phyloP scores from a whole-genome alignment of 2,888 invertebrate species.

The Clanis bilineata region DNA sequence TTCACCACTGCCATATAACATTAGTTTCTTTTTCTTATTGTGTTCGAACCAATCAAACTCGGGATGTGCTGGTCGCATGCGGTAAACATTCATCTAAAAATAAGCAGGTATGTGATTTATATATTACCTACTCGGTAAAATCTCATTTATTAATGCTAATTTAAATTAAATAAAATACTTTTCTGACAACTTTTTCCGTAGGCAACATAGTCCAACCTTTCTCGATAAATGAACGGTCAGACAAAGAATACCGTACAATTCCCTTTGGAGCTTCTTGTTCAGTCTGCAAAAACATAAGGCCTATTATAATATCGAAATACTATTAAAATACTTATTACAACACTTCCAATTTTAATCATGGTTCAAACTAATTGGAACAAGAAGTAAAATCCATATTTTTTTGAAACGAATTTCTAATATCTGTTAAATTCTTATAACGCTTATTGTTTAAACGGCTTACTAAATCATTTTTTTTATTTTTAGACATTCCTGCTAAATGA shows the following conservation, averaged over 20 bases:
- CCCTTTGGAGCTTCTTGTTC: conserved; percentile 52
- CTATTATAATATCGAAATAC: background rate
- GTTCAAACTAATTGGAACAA: too few species aligned
- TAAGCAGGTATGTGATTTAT: too few species aligned
- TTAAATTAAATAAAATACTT: conserved; percentile 42
- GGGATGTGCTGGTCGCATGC: conserved; percentile 70
- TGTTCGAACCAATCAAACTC: conserved; percentile 74
- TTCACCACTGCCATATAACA: conserved; percentile 64
- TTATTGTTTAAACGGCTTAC: background rate
- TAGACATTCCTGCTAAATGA: conserved; percentile 1
- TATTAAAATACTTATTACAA: too few species aligned
- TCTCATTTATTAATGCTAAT: too few species aligned
- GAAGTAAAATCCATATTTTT: too few species aligned
- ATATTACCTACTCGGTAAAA: too few species aligned
- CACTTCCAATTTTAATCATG: too few species aligned
- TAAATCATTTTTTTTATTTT: conserved; percentile 10
- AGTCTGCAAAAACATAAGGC: conserved; percentile 39
- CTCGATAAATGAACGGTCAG: conserved; percentile 67
- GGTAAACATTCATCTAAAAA: conserved; percentile 69
- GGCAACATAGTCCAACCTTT: conserved; percentile 76
- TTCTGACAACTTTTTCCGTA: conserved; percentile 71
- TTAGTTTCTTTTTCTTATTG: conserved; percentile 58
- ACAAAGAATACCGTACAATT: conserved; percentile 60
- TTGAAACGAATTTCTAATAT: background rate
- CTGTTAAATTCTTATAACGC: too few species aligned